Evolutionary conservation across 2,888 invertebrate species (phyloP).

Genomic region (Shargacucullia verbasci): DNA sequence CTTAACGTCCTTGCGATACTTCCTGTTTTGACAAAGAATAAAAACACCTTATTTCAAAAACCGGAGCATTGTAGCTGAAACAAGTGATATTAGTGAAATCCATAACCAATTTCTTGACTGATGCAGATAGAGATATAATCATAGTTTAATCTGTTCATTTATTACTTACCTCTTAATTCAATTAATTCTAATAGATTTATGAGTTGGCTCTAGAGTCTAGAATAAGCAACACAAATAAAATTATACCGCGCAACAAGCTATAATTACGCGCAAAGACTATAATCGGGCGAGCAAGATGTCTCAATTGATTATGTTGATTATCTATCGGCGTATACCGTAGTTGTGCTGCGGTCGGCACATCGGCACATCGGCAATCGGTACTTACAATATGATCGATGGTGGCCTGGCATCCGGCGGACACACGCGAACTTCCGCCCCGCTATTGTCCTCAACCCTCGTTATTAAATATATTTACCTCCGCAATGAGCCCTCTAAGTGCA

Average conservation of each 20-base stretch:
- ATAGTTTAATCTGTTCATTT: no score
- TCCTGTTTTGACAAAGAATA: constrained; percentile 65
- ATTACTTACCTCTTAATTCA: no score
- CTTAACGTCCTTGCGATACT: constrained; percentile 62
- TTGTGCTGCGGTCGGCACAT: constrained; percentile 1
- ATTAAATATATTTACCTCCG: constrained; percentile 61
- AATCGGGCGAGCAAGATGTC: background rate
- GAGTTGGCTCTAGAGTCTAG: no score
- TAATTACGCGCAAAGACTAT: no score
- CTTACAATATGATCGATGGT: constrained; percentile 67
- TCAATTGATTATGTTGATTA: background rate
- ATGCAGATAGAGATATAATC: no score
- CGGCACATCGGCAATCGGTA: constrained; percentile 29
- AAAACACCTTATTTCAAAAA: background rate
- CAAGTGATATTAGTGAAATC: background rate
- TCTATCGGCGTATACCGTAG: background rate
- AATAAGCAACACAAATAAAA: no score
- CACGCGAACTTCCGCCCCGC: constrained; percentile 75
- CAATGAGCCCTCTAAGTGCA: constrained; percentile 66
- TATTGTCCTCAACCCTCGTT: constrained; percentile 78
- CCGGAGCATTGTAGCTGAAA: background rate
- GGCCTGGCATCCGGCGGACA: constrained; percentile 84
- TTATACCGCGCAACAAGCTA: no score
- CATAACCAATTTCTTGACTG: background rate
- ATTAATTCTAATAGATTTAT: no score